Conservation (phyloP, 1,140 invertebrate species). For the Drosophila ironensis region DNA sequence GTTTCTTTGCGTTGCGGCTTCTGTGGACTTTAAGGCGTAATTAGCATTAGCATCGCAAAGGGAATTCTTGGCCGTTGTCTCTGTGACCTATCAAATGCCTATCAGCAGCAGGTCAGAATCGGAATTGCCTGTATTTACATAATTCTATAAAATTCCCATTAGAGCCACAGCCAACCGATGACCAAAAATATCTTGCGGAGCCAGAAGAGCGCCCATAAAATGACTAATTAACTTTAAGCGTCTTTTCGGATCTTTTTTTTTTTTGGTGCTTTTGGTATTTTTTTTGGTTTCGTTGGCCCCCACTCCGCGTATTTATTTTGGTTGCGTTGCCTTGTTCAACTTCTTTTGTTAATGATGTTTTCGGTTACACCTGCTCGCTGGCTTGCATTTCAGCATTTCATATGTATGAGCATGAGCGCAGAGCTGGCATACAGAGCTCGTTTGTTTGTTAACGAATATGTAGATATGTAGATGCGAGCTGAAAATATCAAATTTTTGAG, state of each 20-base stretch:
- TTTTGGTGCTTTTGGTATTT: conserved; percentile 23
- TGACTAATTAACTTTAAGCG: conserved; percentile 74
- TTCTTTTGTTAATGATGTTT: conserved; percentile 40
- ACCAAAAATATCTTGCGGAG: conserved; percentile 25
- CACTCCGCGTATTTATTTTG: conserved; percentile 15
- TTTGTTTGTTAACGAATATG: background rate
- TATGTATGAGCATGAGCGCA: conserved; percentile 20
- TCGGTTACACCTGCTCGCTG: conserved; percentile 34
- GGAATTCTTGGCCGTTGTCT: conserved; percentile 30
- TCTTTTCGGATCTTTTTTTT: conserved; percentile 37
- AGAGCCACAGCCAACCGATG: conserved; percentile 36
- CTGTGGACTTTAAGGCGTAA: conserved; percentile 39
- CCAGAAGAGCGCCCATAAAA: conserved; percentile 37
- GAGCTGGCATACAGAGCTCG: no score
- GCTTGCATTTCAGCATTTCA: conserved; percentile 17
- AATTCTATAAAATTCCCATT: conserved; percentile 74
- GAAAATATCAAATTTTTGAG: conserved; percentile 42
- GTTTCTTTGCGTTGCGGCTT: conserved; percentile 6
- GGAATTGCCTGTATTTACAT: conserved; percentile 57
- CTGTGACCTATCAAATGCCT: conserved; percentile 63
- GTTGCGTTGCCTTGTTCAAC: conserved; percentile 22
- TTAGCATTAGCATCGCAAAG: conserved; percentile 57
- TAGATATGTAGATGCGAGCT: conserved; percentile 14
- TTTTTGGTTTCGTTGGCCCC: no score
- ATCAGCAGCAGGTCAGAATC: conserved; percentile 48